phyloP scores from a whole-genome alignment of 2,888 invertebrate species.

The Keiferia lycopersicella region DNA sequence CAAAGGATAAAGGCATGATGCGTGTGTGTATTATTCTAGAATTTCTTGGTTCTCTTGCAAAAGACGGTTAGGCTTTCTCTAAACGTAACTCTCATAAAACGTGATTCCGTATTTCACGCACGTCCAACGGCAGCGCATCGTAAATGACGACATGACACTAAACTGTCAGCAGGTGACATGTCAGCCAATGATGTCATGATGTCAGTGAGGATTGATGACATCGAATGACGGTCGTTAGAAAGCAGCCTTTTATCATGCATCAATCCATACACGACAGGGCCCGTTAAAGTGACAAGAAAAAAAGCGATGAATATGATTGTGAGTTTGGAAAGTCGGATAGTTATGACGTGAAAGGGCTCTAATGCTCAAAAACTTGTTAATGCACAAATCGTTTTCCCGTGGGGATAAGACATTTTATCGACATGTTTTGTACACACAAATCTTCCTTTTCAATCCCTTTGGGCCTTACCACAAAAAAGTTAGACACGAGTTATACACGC shows the following conservation, averaged over 20 bases:
- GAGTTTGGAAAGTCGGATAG: background rate
- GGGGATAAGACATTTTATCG: too few relatives aligned
- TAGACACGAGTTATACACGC: too few relatives aligned
- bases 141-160: conserved; percentile 45
- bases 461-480: too few relatives aligned
- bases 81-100: background rate
- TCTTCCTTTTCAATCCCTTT: too few relatives aligned
- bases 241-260: conserved; percentile 29
- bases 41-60: too few relatives aligned
- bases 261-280: conserved; percentile 17
- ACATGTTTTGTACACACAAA: too few relatives aligned
- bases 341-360: background rate
- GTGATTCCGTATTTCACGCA: conserved; percentile 40
- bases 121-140: conserved; percentile 42
- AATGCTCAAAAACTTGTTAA: background rate
- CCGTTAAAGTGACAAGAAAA: background rate
- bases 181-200: conserved; percentile 34
- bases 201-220: conserved; percentile 52
- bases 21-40: too few relatives aligned
- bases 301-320: background rate
- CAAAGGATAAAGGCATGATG: too few relatives aligned
- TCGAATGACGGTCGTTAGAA: conserved; percentile 38
- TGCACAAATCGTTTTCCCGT: too few relatives aligned
- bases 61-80: too few relatives aligned
- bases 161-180: conserved; percentile 40